These are phyloP conservation scores for Crotophaga sulcirostris DNA, from an alignment of 2,113 vertebrate species.

Conservation along the genomic window DNA sequence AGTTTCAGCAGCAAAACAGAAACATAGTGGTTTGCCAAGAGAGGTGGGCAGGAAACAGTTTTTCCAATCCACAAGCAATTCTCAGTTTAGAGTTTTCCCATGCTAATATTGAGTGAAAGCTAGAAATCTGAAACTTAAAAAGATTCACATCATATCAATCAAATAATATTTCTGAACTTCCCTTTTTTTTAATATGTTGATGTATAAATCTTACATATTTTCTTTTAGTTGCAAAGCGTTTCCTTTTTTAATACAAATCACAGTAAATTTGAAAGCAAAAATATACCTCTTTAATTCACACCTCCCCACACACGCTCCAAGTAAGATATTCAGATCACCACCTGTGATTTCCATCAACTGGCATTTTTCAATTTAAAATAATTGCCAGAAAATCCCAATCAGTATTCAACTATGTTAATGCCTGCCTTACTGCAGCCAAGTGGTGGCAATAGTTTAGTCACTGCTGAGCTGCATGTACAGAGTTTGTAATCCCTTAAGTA, in stretches of 20 bases:
- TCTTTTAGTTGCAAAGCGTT: not conserved
- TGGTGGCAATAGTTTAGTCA: slow-evolving; percentile 27
- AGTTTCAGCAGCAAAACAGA: slow-evolving; percentile 41
- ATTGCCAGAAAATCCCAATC: not conserved
- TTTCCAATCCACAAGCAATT: slow-evolving; percentile 17
- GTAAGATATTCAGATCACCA: not conserved
- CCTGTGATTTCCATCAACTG: not conserved
- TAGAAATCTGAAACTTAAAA: not conserved
- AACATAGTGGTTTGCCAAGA: slow-evolving; percentile 5
- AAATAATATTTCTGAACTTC: not conserved
- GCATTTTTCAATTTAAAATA: slow-evolving; percentile 34
- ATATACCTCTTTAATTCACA: not conserved
- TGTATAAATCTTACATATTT: not conserved
- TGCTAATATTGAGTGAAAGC: not conserved
- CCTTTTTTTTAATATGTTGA: not conserved
- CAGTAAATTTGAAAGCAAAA: not conserved
- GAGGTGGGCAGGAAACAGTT: slow-evolving; percentile 32
- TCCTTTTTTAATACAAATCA: not conserved
- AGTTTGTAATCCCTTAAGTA: slow-evolving; percentile 40
- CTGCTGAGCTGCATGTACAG: not conserved
- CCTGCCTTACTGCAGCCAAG: not conserved
- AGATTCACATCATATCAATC: not conserved
- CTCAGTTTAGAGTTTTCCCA: slow-evolving; percentile 10
- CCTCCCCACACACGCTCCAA: not conserved
- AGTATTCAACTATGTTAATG: not conserved